These are phyloP conservation scores for Craseonycteris thonglongyai DNA, from an alignment of 2,113 vertebrate genomes.

Conservation along the genomic window DNA sequence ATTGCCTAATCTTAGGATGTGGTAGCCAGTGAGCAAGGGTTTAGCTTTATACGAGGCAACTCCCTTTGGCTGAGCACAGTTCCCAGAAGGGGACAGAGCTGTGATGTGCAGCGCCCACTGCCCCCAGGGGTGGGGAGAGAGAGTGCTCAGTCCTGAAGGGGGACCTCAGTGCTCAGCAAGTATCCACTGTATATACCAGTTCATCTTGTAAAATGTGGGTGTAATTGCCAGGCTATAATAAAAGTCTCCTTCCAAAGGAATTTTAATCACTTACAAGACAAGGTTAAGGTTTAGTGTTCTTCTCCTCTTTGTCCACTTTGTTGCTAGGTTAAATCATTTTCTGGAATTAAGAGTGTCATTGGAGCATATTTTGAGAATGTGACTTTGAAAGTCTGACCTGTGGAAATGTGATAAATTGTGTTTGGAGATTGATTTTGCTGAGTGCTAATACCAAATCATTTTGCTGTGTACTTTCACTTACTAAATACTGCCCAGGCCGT, in stretches of 20 bases:
- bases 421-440: slow-evolving; percentile 72
- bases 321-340: slow-evolving; percentile 64
- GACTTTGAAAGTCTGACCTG: slow-evolving; percentile 67
- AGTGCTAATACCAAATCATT: slow-evolving; percentile 69
- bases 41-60: neutral
- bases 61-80: neutral
- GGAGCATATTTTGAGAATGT: slow-evolving; percentile 61
- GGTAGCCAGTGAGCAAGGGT: neutral
- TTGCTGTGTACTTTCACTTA: slow-evolving; percentile 68
- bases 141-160: neutral
- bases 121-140: neutral
- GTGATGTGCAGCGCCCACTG: neutral
- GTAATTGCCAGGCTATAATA: slow-evolving; percentile 10
- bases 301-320: slow-evolving; percentile 58
- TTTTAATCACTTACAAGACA: slow-evolving; percentile 57
- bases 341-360: slow-evolving; percentile 67
- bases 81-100: neutral
- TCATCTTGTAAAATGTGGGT: neutral
- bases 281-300: slow-evolving; percentile 42
- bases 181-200: neutral
- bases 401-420: slow-evolving; percentile 65
- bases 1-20: neutral
- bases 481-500: slow-evolving; percentile 75
- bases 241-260: slow-evolving; percentile 3
- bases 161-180: neutral